Base-by-base conservation (phyloP, 1,140 invertebrate genomes). In the Ptiloglossa arizonensis region DNA sequence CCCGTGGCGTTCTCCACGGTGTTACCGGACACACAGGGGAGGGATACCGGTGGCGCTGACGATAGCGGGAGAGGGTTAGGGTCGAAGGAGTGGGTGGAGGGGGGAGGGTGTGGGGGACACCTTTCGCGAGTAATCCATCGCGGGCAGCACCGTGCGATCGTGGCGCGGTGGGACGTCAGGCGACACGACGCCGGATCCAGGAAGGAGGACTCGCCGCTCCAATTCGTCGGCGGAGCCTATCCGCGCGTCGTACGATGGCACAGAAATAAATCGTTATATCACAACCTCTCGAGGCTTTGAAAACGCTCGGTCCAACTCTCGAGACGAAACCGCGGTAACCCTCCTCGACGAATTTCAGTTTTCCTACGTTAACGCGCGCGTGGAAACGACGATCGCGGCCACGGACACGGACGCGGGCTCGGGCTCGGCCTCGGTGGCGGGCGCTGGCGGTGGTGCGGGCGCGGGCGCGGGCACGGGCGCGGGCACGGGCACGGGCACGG, bases 161-260 rank as follows among this genome's bases (percentile, higher is more conserved):
- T 11, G 6, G n/a, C 48, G 41, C 8, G n/a, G 5, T 41, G n/a
- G 41, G 56, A 48, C 22, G 73, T 60, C 41, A 32, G 59, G 57
- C 66, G 69, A 76, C 60, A 46, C 56, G 46, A 60, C 74, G 62
- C 41, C 22, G 38, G 29, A 9, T 59, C 56, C 29, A 22, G 69
- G 68, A 70, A 48, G 24, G 27, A 32, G 56, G 24, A 68, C 48
- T 35, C 44, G n/a, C 48, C 44, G 29, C 50, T 66, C 48, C 29
- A 29, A 67, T 71, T 70, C 64, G 63, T n/a, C 60, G 38, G 29
- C 22, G 41, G 67, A 35, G 59, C 62, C 35, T 35, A 35, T 57
- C 72, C 54, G n/a, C 67, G 72, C 81, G 76, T 83, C 48, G 62
- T 83, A 84, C 82, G 82, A 84, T 84, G 82, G 82, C 82, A 84